Percentiles rank a stretch among this genome's conserved stretches.
Conservation (phyloP, 2,888 invertebrate genomes). For the Eilema sororculum region DNA sequence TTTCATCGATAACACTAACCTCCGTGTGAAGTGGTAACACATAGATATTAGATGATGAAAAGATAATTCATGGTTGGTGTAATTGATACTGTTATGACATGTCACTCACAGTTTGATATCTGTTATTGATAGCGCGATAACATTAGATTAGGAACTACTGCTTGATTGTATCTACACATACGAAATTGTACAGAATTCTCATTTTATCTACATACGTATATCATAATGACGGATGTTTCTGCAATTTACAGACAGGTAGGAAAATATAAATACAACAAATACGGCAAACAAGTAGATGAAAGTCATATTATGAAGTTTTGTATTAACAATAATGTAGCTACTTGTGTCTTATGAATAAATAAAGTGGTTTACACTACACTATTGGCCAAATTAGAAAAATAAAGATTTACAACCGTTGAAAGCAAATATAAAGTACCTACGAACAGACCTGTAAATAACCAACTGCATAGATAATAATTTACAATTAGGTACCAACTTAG, state of each 20-base stretch:
- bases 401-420: too few species aligned
- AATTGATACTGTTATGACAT: slow-evolving; percentile 61
- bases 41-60: slow-evolving; percentile 38
- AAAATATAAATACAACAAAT: background rate
- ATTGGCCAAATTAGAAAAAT: too few species aligned
- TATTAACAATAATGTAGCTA: too few species aligned
- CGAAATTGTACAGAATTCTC: slow-evolving; percentile 48
- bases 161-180: slow-evolving; percentile 50
- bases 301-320: too few species aligned
- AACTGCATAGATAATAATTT: too few species aligned
- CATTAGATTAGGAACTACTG: slow-evolving; percentile 53
- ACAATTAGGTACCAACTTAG: too few species aligned
- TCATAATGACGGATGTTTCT: slow-evolving; percentile 28
- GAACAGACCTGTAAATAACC: too few species aligned
- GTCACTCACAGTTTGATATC: slow-evolving; percentile 48
- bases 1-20: slow-evolving; percentile 7
- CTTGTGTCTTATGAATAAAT: too few species aligned
- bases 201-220: slow-evolving; percentile 34
- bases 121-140: slow-evolving; percentile 48
- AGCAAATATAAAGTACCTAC: too few species aligned
- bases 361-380: too few species aligned
- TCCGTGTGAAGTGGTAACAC: slow-evolving; percentile 20
- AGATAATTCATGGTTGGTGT: slow-evolving; percentile 48
- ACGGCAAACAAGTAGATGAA: background rate
- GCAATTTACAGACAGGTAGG: slow-evolving; percentile 17